Evolutionary conservation across 1,140 invertebrate genomes (phyloP), one percentile per base, ranked within the genome.

Genomic region (Plodia interpunctella): DNA sequence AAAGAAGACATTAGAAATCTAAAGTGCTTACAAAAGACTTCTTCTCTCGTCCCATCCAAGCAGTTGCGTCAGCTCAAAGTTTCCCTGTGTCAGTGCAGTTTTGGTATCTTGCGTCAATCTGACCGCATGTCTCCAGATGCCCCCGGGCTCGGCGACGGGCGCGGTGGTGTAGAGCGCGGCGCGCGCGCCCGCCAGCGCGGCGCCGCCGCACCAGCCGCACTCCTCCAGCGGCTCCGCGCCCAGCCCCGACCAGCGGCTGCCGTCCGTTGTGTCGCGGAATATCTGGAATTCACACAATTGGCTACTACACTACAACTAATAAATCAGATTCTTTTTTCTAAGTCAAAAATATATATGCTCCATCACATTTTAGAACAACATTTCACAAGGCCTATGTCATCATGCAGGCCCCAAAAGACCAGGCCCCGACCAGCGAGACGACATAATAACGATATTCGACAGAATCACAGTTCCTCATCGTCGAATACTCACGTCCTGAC

Each of bases 1-100:
- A n/a, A n/a, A n/a, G n/a, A n/a, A n/a, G n/a, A n/a, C n/a, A n/a
- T n/a, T n/a, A n/a, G n/a, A n/a, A n/a, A n/a, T n/a, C n/a, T 0
- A 84, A 75, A 56, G n/a, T 69, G 80, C 92, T 92, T 83, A 94
- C 93, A 95, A 89, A 28, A 91, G 76, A 52, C 92, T 85, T 63
- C 91, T 90, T 17, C 90, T 80, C 68, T 92, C 91, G 67, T 94
- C 92, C 92, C 93, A 95, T 0, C 92, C 92, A 5, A 94, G 72
- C 17, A 95, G 90, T 60, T 92, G 90, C 0, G 92, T 93, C 19
- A 95, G 91, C 72, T 94, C 94, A 68, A 92, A 94, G 55, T 90
- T 90, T 8, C 93, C 94, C 60, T 92, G 91, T 0, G 94, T 95
- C 11, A 95, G 68, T 0, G 91, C 88, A 0, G 76, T 81, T 11